Base-by-base conservation (phyloP, 1,140 invertebrate species). In the Zaprionus ornatus region DNA sequence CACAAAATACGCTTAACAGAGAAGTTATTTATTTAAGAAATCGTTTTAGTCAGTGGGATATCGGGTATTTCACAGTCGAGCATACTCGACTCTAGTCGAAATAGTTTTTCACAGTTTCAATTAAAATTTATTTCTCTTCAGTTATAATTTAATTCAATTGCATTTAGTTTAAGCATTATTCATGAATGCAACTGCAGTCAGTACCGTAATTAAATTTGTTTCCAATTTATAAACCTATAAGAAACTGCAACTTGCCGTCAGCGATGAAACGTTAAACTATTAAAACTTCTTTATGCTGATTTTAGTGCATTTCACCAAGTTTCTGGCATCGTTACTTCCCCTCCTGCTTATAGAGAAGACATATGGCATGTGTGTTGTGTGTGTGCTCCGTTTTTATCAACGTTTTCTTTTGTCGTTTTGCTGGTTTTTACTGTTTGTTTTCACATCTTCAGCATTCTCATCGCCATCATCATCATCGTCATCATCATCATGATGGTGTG, bases 351-450 rank as follows among this genome's bases (percentile, higher is more conserved):
- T 15, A 56, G 27, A 27, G 37, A 27, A 37, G 52, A 29, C 40
- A 63, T 70, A 40, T 56, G 59, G 55, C 12, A 19, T 61, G 57
- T 69, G 45, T 69, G 57, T 42, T 37, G 40, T 71, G 29, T 62
- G 54, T 65, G 69, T 56, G 60, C 25, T 55, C n/a, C 32, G 19
- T 42, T 65, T 59, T 59, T 71, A 71, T 71, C 67, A 75, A 29
- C 35, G 45, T 55, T 45, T 71, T 65, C 27, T 45, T 77, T 69
- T 60, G 54, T 68, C 27, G 32, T 55, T 57, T 60, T 66, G 32
- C 61, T 66, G 70, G 56, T 56, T 75, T 69, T 65, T 70, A 79
- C 73, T 79, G 66, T 75, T 79, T 71, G 73, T 79, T 79, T 75
- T 71, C 56, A 35, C 72, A 60, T 63, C 57, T 45, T 60, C 27